Conservation (phyloP, 2,888 invertebrate species). For the Lasioglossum oenotherae region DNA sequence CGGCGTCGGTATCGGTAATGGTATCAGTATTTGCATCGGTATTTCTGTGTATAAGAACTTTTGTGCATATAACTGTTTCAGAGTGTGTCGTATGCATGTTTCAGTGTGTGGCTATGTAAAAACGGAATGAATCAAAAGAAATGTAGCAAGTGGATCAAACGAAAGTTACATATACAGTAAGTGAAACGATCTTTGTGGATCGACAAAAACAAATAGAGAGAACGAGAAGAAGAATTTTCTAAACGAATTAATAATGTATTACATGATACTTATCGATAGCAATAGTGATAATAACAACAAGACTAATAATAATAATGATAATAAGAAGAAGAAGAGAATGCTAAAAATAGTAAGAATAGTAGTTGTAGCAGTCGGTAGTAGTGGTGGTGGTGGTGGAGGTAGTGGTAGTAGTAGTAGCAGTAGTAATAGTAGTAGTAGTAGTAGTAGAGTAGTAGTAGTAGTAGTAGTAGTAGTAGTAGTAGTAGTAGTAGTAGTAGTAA, state of each 20-base stretch:
- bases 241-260: constrained; percentile 77
- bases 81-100: neutral
- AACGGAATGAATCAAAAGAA: neutral
- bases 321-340: neutral
- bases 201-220: neutral
- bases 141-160: neutral
- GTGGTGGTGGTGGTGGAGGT: constrained; percentile 38
- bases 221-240: constrained; percentile 59
- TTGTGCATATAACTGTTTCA: neutral
- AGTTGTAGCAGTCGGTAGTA: neutral
- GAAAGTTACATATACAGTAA: neutral
- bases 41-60: neutral
- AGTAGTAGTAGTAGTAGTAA: constrained; percentile 62
- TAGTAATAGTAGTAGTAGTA: constrained; percentile 51
- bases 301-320: constrained; percentile 66
- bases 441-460: constrained; percentile 70
- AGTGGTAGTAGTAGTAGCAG: constrained; percentile 70
- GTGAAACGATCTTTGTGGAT: neutral
- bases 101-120: constrained; percentile 12
- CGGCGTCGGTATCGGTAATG: neutral
- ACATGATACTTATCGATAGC: constrained; percentile 74
- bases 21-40: neutral
- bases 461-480: constrained; percentile 73
- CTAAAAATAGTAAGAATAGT: neutral
- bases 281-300: constrained; percentile 72